Evolutionary conservation across 1,140 invertebrate genomes (phyloP).

Genomic region (Calycopis cecrops): DNA sequence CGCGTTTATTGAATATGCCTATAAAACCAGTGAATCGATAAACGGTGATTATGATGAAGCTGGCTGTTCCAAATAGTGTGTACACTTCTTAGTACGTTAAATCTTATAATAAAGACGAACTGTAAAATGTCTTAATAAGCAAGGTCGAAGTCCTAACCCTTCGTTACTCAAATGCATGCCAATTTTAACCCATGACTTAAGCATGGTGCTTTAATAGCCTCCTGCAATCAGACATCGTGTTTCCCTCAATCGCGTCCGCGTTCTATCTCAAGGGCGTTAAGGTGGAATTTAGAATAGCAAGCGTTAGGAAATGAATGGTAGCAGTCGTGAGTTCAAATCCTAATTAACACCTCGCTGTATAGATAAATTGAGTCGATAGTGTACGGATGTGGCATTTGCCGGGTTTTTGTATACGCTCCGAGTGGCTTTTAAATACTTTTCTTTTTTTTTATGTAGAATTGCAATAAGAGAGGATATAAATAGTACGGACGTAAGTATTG

Average conservation of each 20-base stretch:
- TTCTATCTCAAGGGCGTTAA: conserved; percentile 18
- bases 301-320: conserved; percentile 40
- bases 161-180: conserved; percentile 56
- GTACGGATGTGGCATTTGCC: conserved; percentile 40
- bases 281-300: conserved; percentile 25
- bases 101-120: conserved; percentile 16
- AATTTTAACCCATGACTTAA: conserved; percentile 58
- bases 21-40: no score
- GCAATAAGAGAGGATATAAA: background rate
- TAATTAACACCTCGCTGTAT: conserved; percentile 65
- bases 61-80: no score
- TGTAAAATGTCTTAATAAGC: conserved; percentile 47
- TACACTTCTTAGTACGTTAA: background rate
- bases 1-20: no score
- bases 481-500: background rate
- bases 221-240: conserved; percentile 53
- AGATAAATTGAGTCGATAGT: conserved; percentile 65
- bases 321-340: conserved; percentile 65
- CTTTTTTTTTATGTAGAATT: conserved; percentile 3
- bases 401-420: conserved; percentile 32
- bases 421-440: conserved; percentile 1
- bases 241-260: conserved; percentile 7
- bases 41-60: no score
- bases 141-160: conserved; percentile 40
- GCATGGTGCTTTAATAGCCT: conserved; percentile 54